These are phyloP conservation scores for Nomada fucata DNA, from an alignment of 2,888 invertebrate species.

Conservation along the genomic window DNA sequence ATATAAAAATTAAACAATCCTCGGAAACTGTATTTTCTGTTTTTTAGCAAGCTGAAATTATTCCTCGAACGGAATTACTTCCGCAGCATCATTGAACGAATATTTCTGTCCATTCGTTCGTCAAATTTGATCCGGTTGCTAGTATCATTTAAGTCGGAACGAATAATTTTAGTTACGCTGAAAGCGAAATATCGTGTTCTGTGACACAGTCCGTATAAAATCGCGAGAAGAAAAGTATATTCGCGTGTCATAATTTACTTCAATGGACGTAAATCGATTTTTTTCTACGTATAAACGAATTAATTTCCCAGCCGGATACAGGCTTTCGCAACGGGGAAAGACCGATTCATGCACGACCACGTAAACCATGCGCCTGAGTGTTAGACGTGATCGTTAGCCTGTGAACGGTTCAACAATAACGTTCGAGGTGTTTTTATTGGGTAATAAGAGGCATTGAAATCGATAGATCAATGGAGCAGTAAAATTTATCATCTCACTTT, in stretches of 20 bases:
- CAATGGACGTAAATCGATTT: conserved; percentile 53
- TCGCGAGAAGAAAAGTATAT: conserved; percentile 2
- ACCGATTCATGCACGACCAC: conserved; percentile 61
- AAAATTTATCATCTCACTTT: conserved; percentile 46
- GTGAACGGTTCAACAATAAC: conserved; percentile 65
- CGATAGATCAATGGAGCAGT: conserved; percentile 50
- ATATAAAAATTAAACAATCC: too few relatives aligned
- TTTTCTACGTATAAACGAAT: conserved; percentile 48
- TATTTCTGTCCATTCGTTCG: too few relatives aligned
- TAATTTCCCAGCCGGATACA: conserved; percentile 67
- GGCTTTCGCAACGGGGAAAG: conserved; percentile 75
- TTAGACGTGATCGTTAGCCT: conserved; percentile 61
- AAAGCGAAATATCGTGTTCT: too few relatives aligned
- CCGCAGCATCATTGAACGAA: too few relatives aligned
- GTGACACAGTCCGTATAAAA: not conserved
- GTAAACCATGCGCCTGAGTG: conserved; percentile 45
- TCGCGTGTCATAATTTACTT: conserved; percentile 15
- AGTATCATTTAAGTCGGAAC: too few relatives aligned
- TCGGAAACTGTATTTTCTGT: too few relatives aligned
- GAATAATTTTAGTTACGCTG: too few relatives aligned
- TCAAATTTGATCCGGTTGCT: too few relatives aligned
- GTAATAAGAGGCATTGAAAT: conserved; percentile 54
- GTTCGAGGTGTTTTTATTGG: conserved; percentile 56
- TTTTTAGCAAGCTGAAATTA: too few relatives aligned
- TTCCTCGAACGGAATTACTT: too few relatives aligned